Evolutionary conservation across 2,113 vertebrate species (phyloP).

Genomic region (Lontra canadensis): DNA sequence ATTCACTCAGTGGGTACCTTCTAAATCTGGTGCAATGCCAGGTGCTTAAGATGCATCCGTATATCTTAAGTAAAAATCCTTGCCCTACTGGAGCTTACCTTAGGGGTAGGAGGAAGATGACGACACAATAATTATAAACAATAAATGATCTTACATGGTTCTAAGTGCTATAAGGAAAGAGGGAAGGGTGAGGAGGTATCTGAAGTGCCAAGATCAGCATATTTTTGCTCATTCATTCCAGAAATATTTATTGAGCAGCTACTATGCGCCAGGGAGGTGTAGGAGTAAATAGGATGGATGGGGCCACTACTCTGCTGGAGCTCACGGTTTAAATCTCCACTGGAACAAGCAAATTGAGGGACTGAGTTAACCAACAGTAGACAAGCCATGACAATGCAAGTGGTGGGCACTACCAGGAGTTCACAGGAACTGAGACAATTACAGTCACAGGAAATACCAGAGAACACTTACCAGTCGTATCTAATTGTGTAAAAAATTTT

Average conservation of each 20-base stretch:
- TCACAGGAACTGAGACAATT: not conserved
- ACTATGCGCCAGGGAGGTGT: no score
- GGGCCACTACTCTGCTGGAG: not conserved
- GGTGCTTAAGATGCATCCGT: not conserved
- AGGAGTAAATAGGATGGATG: not conserved
- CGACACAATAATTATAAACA: not conserved
- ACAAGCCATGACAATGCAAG: no score
- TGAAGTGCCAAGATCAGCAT: not conserved
- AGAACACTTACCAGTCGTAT: not conserved
- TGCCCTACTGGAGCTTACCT: not conserved
- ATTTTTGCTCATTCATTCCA: not conserved
- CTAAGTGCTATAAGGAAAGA: not conserved
- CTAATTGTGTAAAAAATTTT: not conserved
- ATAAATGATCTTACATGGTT: not conserved
- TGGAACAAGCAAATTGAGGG: not conserved
- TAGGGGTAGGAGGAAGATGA: not conserved
- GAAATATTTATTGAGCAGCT: not conserved
- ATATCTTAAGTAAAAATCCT: not conserved
- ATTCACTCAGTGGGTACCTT: not conserved
- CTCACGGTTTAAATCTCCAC: not conserved
- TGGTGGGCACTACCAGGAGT: not conserved
- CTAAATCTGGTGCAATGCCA: not conserved
- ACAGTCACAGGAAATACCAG: not conserved
- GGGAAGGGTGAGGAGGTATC: not conserved
- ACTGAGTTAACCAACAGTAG: not conserved